A percentile compares a stretch with the other conserved stretches of the same genome.
Conservation (phyloP, 1,140 invertebrate genomes). For the Pseudomyrmex dendroicus region DNA sequence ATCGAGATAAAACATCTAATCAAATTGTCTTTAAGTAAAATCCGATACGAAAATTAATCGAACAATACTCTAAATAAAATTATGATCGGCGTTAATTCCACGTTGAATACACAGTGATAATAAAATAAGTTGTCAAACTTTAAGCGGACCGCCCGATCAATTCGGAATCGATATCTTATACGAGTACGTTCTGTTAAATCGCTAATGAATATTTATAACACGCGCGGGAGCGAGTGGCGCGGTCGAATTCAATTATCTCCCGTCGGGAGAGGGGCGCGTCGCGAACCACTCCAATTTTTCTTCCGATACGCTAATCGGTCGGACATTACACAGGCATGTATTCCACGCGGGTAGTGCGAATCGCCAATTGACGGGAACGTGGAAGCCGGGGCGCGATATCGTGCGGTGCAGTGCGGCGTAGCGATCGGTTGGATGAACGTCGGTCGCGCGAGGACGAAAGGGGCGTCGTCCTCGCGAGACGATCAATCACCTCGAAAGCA, state of each 20-base stretch:
- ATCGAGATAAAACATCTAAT: too few relatives aligned
- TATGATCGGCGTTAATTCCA: too few relatives aligned
- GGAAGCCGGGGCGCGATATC: conserved; percentile 24
- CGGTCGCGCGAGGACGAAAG: conserved; percentile 59
- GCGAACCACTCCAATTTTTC: neutral
- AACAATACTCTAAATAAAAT: too few relatives aligned
- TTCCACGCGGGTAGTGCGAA: conserved; percentile 45
- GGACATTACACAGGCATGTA: conserved; percentile 24
- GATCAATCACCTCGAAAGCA: conserved; percentile 72
- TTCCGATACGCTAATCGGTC: conserved; percentile 65
- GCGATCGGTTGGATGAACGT: conserved; percentile 59
- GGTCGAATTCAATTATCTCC: conserved; percentile 3
- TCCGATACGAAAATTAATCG: too few relatives aligned
- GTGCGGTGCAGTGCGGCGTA: conserved; percentile 26
- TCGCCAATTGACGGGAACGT: conserved; percentile 66
- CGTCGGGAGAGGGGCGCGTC: neutral
- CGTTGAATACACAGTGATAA: too few relatives aligned
- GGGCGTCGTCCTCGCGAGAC: conserved; percentile 67
- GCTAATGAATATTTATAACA: neutral
- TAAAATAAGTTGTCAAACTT: too few relatives aligned
- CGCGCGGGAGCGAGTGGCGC: neutral
- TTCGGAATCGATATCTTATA: too few relatives aligned
- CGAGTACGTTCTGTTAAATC: neutral
- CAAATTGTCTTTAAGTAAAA: too few relatives aligned
- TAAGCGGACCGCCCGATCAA: too few relatives aligned